phyloP scores from a whole-genome alignment of 2,113 vertebrate species.

The Ammodytes marinus region DNA sequence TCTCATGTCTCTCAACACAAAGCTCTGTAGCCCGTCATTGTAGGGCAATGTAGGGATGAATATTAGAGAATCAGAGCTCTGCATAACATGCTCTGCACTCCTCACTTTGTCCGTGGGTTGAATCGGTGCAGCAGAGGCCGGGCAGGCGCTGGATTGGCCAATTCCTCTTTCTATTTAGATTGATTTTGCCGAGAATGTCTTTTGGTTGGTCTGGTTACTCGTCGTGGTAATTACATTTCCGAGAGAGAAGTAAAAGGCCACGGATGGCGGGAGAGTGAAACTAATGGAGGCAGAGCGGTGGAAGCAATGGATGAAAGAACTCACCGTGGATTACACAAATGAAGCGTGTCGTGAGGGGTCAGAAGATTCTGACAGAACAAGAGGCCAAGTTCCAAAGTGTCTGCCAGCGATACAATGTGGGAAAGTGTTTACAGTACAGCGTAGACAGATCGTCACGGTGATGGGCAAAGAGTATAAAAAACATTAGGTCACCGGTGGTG shows the following conservation, averaged over 20 bases:
- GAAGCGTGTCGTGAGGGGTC: conserved; percentile 27
- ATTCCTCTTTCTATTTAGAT: conserved; percentile 58
- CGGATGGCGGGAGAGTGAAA: conserved; percentile 32
- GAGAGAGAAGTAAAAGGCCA: conserved; percentile 64
- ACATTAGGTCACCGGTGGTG: neutral
- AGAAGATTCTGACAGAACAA: conserved; percentile 13
- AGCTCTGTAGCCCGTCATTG: conserved; percentile 8
- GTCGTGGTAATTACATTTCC: conserved; percentile 67
- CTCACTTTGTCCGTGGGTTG: conserved; percentile 46
- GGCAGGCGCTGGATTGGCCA: conserved; percentile 26
- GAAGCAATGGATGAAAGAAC: conserved; percentile 42
- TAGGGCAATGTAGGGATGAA: conserved; percentile 32
- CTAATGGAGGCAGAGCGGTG: conserved; percentile 32
- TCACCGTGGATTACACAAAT: conserved; percentile 33
- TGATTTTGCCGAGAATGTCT: conserved; percentile 52
- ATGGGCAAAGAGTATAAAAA: neutral
- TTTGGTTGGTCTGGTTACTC: conserved; percentile 49
- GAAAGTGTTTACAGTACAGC: conserved; percentile 2
- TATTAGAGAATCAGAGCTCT: conserved; percentile 44
- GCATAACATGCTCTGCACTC: conserved; percentile 28
- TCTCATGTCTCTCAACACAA: neutral
- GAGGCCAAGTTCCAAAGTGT: neutral
- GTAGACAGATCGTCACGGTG: conserved; percentile 1
- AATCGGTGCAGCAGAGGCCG: neutral
- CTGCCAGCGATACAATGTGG: neutral